Evolutionary conservation across 1,140 invertebrate species (phyloP), one percentile per base, ranked within the genome.

Genomic region (Zaprionus nigranus): DNA sequence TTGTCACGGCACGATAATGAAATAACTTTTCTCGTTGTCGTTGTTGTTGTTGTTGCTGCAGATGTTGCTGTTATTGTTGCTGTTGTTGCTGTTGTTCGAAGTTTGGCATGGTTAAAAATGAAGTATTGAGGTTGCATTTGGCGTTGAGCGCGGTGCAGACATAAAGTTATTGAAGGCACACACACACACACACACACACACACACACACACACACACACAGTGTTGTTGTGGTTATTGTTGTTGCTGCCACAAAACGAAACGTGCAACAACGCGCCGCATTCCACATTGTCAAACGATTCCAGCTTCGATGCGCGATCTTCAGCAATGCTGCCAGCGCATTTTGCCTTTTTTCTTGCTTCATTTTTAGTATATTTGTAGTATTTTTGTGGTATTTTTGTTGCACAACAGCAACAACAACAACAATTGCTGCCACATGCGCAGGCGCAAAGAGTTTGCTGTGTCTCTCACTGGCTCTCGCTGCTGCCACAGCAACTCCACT

Each of bases 1-100:
- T 87, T 87, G 84, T 88, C 81, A 88, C 59, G 82, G 82, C 82
- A 77, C 72, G 82, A 86, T 86, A 88, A 76, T 88, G 78, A 88
- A 87, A 88, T 81, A 88, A 83, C 78, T 72, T 81, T 54, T 72
- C 56, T 58, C 46, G 65, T 58, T 58, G 54, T 40, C 24, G 26
- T 30, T 26, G 53, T 30, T 61, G 53, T 30, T 61, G 34, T 22
- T 34, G 51, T 46, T 46, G 60, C 13, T 30, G 64, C 57, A 40
- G 38, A 40, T 56, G 51, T 28, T 20, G 53, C 38, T 54, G 63
- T n/a, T 17, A 53, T 54, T 54, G 51, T 13, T 54, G 51, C 9
- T 49, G 46, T 13, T 54, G 51, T 17, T 49, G 46, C 9, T 51
- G 17, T 12, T 51, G 46, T 4, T 24, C 20, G 20, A 22, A 20